These are phyloP conservation scores for Alligator mississippiensis DNA, from an alignment of 2,113 vertebrate species.

Conservation along the genomic window DNA sequence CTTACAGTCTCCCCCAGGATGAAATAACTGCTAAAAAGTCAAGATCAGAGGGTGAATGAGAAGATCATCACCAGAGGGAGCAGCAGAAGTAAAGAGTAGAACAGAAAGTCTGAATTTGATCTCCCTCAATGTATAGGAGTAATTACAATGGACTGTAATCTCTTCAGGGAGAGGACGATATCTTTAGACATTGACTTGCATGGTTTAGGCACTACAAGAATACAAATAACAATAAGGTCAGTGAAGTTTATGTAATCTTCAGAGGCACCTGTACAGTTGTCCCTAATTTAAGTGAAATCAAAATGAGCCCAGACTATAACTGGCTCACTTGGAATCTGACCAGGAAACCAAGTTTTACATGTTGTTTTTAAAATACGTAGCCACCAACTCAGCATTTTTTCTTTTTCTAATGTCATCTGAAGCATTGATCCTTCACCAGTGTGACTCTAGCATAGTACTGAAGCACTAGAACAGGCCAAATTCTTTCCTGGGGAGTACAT, in stretches of 20 bases:
- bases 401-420: no score
- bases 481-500: not conserved
- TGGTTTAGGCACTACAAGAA: not conserved
- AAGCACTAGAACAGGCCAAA: not conserved
- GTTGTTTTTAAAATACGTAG: not conserved
- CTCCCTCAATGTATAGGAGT: not conserved
- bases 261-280: not conserved
- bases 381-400: not conserved
- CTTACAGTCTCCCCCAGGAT: not conserved
- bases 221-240: not conserved
- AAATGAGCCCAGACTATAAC: not conserved
- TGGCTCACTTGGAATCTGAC: not conserved
- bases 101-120: fast-evolving
- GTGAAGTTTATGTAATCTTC: not conserved
- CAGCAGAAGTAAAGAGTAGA: not conserved
- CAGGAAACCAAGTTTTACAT: not conserved
- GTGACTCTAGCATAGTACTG: not conserved
- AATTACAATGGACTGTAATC: not conserved
- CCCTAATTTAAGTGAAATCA: not conserved
- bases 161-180: not conserved
- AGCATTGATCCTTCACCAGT: not conserved
- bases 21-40: not conserved
- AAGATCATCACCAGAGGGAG: not conserved
- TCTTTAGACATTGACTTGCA: not conserved
- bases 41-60: not conserved